Conservation (phyloP, 1,140 invertebrate genomes). For the Aphaenogaster ashmeadi region DNA sequence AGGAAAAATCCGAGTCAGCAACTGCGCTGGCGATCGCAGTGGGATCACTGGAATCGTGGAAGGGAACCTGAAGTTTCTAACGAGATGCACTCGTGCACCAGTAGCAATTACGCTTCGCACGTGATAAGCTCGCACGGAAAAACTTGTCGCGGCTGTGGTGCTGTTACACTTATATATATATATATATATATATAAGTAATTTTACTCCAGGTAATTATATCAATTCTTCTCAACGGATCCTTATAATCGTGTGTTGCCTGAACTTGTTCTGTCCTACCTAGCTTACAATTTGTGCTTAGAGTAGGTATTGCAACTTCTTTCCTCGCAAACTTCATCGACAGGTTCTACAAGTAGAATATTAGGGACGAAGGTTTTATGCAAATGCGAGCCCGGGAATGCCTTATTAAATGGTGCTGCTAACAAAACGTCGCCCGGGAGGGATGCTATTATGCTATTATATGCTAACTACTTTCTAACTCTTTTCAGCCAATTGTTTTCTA, state of each 20-base stretch:
- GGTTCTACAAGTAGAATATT: background rate
- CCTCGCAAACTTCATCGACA: background rate
- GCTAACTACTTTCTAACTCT: constrained; percentile 27
- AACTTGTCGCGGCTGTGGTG: background rate
- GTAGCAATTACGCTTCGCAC: background rate
- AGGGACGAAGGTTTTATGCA: background rate
- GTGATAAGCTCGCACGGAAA: background rate
- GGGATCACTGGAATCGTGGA: constrained; percentile 14
- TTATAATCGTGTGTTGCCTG: background rate
- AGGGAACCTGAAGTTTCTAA: constrained; percentile 21
- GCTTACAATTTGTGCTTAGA: background rate
- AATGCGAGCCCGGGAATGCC: background rate
- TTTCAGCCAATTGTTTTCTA: background rate
- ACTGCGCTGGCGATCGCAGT: background rate
- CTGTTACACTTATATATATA: background rate
- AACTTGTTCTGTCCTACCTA: background rate
- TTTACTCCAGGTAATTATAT: constrained; percentile 9
- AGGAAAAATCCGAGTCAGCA: constrained; percentile 20
- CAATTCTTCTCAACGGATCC: background rate
- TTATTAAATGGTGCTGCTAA: background rate
- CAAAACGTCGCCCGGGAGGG: background rate
- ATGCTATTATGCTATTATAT: background rate
- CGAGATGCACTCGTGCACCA: background rate
- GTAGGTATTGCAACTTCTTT: background rate
- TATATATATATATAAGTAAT: background rate